Percentiles rank a stretch among this genome's conserved stretches.
Evolutionary conservation across 2,888 invertebrate genomes (phyloP).

Genomic region (Acrobasis consociella): DNA sequence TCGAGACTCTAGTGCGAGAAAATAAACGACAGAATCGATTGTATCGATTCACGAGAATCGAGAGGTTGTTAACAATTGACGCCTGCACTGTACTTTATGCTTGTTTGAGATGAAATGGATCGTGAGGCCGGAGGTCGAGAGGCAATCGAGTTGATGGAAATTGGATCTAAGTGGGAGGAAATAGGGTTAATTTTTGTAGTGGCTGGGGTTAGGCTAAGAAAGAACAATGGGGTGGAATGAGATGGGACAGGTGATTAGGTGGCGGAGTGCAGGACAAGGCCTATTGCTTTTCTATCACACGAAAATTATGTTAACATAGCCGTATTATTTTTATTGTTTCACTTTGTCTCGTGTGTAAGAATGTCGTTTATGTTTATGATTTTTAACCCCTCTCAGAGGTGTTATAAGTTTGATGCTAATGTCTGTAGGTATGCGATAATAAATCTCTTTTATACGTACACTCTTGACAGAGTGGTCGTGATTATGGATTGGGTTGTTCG

Average conservation of each 20-base stretch:
- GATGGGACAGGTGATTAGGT: slow-evolving; percentile 71
- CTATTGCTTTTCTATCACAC: slow-evolving; percentile 37
- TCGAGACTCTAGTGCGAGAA: slow-evolving; percentile 69
- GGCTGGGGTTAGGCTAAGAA: slow-evolving; percentile 32
- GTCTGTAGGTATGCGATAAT: no score
- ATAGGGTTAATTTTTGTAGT: slow-evolving; percentile 47
- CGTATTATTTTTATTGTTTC: slow-evolving; percentile 18
- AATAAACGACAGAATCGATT: slow-evolving; percentile 75
- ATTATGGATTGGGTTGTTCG: no score
- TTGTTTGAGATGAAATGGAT: slow-evolving; percentile 76
- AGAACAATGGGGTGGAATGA: slow-evolving; percentile 63
- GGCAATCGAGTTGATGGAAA: slow-evolving; percentile 36
- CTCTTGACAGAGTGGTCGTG: no score
- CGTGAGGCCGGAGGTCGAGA: slow-evolving; percentile 74
- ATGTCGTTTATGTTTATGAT: no score
- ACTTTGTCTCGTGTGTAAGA: no score
- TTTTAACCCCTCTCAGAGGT: no score
- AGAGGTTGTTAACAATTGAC: slow-evolving; percentile 80
- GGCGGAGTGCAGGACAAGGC: slow-evolving; percentile 47
- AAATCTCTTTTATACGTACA: no score
- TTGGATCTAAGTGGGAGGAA: slow-evolving; percentile 17
- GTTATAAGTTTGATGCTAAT: no score
- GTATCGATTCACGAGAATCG: slow-evolving; percentile 77
- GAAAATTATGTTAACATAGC: slow-evolving; percentile 36
- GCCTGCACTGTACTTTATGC: slow-evolving; percentile 77